A percentile compares a stretch with the other conserved stretches of the same genome.
phyloP scores from a whole-genome alignment of 2,888 invertebrate genomes.

The Aradus depressus region DNA sequence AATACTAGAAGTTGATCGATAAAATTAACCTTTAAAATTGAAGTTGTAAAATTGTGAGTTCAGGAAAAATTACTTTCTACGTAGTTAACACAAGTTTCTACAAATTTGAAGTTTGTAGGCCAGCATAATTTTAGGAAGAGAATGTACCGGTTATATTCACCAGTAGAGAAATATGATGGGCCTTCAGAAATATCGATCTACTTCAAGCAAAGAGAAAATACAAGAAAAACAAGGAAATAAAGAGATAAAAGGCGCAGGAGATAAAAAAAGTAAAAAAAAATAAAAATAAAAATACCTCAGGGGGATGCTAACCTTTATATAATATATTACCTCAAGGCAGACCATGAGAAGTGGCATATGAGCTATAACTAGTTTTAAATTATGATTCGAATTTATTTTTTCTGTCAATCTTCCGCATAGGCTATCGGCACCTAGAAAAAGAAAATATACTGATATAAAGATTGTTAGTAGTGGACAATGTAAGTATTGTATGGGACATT shows the following conservation, averaged over 20 bases:
- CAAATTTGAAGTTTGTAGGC: too few species aligned
- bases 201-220: constrained; percentile 3
- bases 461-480: too few species aligned
- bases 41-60: background rate
- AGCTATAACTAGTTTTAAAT: constrained; percentile 79
- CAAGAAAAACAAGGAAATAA: constrained; percentile 12
- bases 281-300: constrained; percentile 3
- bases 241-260: constrained; percentile 19
- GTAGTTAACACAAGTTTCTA: background rate
- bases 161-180: too few species aligned
- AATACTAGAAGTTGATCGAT: background rate
- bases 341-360: constrained; percentile 94
- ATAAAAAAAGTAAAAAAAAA: constrained; percentile 1
- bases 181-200: too few species aligned
- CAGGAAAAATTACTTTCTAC: background rate
- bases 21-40: background rate
- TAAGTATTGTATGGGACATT: too few species aligned
- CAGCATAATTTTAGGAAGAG: too few species aligned
- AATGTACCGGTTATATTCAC: too few species aligned
- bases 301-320: constrained; percentile 18
- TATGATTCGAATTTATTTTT: constrained; percentile 84
- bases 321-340: constrained; percentile 63
- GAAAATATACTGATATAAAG: background rate
- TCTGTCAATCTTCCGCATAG: constrained; percentile 87
- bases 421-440: constrained; percentile 75